Evolutionary conservation across 2,888 invertebrate genomes (phyloP).

Genomic region (Anoncus sp.): DNA sequence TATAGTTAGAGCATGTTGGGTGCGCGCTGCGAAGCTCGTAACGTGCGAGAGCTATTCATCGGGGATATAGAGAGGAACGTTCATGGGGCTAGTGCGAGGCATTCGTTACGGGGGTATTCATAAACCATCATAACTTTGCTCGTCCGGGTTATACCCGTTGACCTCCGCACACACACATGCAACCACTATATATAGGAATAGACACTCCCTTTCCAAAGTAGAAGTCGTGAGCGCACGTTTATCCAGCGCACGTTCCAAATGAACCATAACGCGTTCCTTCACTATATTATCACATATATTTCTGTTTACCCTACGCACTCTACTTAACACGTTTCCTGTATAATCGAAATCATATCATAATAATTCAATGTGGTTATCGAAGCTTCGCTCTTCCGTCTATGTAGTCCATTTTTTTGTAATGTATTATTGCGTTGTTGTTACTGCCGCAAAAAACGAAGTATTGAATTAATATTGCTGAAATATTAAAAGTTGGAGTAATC

Average conservation of each 20-base stretch:
- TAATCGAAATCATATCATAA: conserved; percentile 45
- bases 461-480: too few relatives aligned
- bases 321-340: conserved; percentile 16
- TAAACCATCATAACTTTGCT: conserved; percentile 81
- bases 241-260: conserved; percentile 60
- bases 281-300: conserved; percentile 54
- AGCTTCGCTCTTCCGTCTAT: not conserved
- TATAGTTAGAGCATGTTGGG: conserved; percentile 78
- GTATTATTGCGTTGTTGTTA: not conserved
- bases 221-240: conserved; percentile 54
- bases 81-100: conserved; percentile 66
- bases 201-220: conserved; percentile 43
- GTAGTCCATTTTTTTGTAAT: not conserved
- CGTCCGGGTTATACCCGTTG: conserved; percentile 70
- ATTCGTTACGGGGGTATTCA: conserved; percentile 82
- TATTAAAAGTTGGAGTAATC: too few relatives aligned
- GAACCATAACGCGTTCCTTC: conserved; percentile 63
- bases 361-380: conserved; percentile 43
- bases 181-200: conserved; percentile 12
- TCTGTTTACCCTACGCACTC: conserved; percentile 44
- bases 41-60: conserved; percentile 51
- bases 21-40: conserved; percentile 71
- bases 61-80: conserved; percentile 50
- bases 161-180: conserved; percentile 58
- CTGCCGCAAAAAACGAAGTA: not conserved